Evolutionary conservation across 2,113 vertebrate genomes (phyloP).

Genomic region (Oreochromis spilurus): DNA sequence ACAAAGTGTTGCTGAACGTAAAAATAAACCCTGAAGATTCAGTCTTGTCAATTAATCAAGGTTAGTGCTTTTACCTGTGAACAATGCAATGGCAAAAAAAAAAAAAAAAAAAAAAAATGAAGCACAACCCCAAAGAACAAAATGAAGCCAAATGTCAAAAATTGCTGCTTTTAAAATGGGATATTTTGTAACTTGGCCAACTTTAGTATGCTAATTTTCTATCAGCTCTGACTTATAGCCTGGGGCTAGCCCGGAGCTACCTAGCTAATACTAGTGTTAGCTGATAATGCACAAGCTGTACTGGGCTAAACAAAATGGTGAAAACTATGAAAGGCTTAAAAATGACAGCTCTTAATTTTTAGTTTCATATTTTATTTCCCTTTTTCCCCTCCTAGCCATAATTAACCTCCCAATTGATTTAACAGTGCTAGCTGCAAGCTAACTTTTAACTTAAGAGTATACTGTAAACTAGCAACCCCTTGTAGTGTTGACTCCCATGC

Average conservation of each 20-base stretch:
- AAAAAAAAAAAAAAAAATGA: neutral
- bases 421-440: neutral
- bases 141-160: neutral
- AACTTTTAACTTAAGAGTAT: neutral
- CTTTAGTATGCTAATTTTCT: neutral
- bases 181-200: neutral
- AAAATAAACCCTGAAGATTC: slow-evolving; percentile 4
- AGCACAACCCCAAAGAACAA: neutral
- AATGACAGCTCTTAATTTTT: neutral
- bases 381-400: neutral
- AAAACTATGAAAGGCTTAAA: neutral
- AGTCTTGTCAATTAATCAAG: neutral
- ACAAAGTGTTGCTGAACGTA: neutral
- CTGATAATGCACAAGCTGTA: neutral
- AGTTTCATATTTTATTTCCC: neutral
- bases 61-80: neutral
- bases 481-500: neutral
- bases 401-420: neutral
- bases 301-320: neutral
- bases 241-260: neutral
- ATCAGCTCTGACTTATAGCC: neutral
- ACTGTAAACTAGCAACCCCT: neutral
- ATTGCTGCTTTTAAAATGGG: neutral
- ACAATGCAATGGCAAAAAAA: neutral
- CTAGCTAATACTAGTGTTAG: neutral